Conservation (phyloP, 2,888 invertebrate genomes). For the Plutella xylostella region DNA sequence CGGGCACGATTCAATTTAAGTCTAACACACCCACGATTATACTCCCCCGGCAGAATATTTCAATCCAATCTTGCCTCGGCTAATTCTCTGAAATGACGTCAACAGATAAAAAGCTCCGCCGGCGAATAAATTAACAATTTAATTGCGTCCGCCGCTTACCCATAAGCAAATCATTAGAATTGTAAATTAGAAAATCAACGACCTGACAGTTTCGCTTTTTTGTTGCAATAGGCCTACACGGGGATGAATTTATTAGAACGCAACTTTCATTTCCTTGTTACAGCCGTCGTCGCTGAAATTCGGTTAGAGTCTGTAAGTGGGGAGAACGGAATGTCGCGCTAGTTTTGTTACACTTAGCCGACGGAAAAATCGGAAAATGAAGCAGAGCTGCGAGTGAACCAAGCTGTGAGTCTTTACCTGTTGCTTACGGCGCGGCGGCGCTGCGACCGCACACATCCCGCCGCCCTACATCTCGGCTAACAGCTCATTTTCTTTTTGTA, state of each 20-base stretch:
- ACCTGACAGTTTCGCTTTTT: conserved; percentile 24
- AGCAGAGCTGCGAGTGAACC: neutral
- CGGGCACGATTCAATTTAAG: conserved; percentile 35
- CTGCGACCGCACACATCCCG: conserved; percentile 12
- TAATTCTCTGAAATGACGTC: neutral
- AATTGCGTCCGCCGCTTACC: conserved; percentile 33
- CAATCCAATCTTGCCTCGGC: too few relatives aligned
- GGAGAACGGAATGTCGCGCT: too few relatives aligned
- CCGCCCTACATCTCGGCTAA: conserved; percentile 43
- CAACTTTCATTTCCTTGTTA: too few relatives aligned
- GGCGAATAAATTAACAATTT: conserved; percentile 46
- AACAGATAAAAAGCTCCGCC: conserved; percentile 31
- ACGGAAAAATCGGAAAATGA: neutral
- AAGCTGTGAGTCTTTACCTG: conserved; percentile 36
- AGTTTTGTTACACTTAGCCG: too few relatives aligned
- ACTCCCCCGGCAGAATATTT: too few relatives aligned
- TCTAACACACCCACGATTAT: too few relatives aligned
- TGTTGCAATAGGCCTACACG: too few relatives aligned
- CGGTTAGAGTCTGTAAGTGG: too few relatives aligned
- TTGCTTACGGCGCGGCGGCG: conserved; percentile 32
- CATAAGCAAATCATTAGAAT: conserved; percentile 49
- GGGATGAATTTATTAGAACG: too few relatives aligned
- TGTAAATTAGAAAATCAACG: conserved; percentile 44
- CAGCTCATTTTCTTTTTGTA: conserved; percentile 57
- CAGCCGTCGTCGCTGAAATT: too few relatives aligned